Evolutionary conservation across 2,113 vertebrate genomes (phyloP).

Genomic region (Ochotona curzoniae): DNA sequence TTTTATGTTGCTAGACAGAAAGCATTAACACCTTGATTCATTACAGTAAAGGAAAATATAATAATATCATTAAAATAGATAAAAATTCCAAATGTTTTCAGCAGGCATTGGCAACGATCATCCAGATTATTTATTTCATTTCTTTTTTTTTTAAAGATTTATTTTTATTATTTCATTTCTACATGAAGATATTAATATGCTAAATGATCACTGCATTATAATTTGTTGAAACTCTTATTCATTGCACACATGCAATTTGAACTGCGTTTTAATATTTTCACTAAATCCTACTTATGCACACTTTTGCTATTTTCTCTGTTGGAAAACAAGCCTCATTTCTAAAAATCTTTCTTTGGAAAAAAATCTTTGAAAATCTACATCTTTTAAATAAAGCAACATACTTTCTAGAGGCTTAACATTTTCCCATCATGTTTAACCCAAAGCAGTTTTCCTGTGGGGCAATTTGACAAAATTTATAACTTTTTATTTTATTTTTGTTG

Average conservation of each 20-base stretch:
- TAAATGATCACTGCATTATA: neutral
- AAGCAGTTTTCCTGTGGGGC: neutral
- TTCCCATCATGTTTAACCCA: constrained; percentile 7
- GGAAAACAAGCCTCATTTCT: neutral
- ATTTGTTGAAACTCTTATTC: neutral
- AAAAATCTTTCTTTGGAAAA: neutral
- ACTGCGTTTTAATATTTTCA: neutral
- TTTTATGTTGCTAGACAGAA: neutral
- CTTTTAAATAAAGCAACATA: neutral
- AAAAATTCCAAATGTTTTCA: neutral
- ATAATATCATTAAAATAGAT: too few relatives aligned
- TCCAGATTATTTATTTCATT: neutral
- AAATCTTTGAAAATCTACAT: neutral
- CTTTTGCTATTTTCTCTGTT: neutral
- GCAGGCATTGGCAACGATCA: neutral
- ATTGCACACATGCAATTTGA: neutral
- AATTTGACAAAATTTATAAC: neutral
- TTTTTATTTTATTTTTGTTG: neutral
- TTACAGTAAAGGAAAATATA: neutral
- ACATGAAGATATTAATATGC: neutral
- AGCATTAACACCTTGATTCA: neutral
- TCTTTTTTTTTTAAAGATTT: too few relatives aligned
- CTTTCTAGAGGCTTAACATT: neutral
- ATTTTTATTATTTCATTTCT: too few relatives aligned
- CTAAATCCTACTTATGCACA: neutral